Conservation (phyloP, 2,888 invertebrate species). For the Gastrophysa polygoni region DNA sequence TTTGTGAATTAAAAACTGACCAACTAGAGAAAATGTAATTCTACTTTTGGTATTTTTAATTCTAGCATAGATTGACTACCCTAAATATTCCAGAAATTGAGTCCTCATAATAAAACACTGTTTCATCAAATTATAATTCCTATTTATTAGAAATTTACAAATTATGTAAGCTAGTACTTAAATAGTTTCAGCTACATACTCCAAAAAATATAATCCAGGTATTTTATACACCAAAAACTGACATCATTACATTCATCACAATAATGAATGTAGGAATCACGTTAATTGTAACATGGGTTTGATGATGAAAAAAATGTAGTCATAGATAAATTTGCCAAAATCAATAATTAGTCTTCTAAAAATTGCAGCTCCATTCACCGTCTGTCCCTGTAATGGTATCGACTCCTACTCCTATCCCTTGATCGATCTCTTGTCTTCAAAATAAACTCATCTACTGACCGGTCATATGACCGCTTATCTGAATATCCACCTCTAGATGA, state of each 20-base stretch:
- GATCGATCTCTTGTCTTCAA: slow-evolving; percentile 70
- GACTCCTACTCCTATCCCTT: slow-evolving; percentile 53
- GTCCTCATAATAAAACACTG: slow-evolving; percentile 7
- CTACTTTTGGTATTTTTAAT: too few species aligned
- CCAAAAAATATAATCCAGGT: slow-evolving; percentile 6
- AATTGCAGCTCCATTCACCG: slow-evolving; percentile 45
- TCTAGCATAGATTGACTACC: too few species aligned
- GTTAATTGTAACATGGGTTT: slow-evolving; percentile 5
- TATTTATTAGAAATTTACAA: slow-evolving; percentile 44
- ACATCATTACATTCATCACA: slow-evolving; percentile 8
- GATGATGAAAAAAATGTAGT: slow-evolving; percentile 15
- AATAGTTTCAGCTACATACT: slow-evolving; percentile 30
- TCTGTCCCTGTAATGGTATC: slow-evolving; percentile 61
- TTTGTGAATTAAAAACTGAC: too few species aligned
- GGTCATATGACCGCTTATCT: slow-evolving; percentile 76
- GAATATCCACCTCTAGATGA: slow-evolving; percentile 62
- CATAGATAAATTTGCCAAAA: slow-evolving; percentile 2
- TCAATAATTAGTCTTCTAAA: slow-evolving; percentile 17
- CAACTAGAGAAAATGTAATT: too few species aligned
- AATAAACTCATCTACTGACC: slow-evolving; percentile 86
- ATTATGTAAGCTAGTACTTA: slow-evolving; percentile 36
- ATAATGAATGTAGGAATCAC: slow-evolving; percentile 16
- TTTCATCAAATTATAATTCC: slow-evolving; percentile 25
- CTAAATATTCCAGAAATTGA: too few species aligned
- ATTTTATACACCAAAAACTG: slow-evolving; percentile 30